Conservation (phyloP, 2,113 vertebrate genomes). For the Antennarius striatus region DNA sequence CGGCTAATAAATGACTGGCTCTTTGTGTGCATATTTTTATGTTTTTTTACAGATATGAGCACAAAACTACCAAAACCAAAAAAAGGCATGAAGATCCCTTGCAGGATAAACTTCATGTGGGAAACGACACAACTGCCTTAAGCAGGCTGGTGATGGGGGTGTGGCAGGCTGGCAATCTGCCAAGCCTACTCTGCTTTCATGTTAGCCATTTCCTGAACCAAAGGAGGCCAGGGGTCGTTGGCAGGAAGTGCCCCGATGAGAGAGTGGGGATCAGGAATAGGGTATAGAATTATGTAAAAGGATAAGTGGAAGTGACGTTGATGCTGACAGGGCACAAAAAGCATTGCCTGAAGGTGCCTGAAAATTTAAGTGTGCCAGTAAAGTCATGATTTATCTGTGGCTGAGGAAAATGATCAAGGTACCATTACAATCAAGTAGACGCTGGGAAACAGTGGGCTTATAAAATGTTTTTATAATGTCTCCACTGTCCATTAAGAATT, state of each 20-base stretch:
- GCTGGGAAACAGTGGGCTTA: too few species aligned
- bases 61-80: too few species aligned
- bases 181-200: constrained; percentile 66
- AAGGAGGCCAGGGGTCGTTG: constrained; percentile 84
- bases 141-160: constrained; percentile 38
- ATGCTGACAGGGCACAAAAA: constrained; percentile 16
- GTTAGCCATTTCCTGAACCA: constrained; percentile 83
- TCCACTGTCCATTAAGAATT: too few species aligned
- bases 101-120: constrained; percentile 21
- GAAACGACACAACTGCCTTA: constrained; percentile 31
- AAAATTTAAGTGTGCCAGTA: constrained; percentile 1
- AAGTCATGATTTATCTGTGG: neutral
- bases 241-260: constrained; percentile 37
- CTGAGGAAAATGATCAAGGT: constrained; percentile 4
- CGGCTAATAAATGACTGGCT: too few species aligned
- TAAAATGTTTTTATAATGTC: too few species aligned
- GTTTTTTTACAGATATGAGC: too few species aligned
- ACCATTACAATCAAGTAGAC: neutral
- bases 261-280: constrained; percentile 18
- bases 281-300: constrained; percentile 36
- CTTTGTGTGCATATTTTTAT: too few species aligned
- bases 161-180: constrained; percentile 50
- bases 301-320: constrained; percentile 10
- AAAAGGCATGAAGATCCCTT: neutral
- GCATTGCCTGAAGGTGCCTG: constrained; percentile 15